A percentile compares a stretch with the other conserved stretches of the same genome.
These are phyloP conservation scores for Cephalopachus bancanus DNA, from an alignment of 2,797 vertebrate species.

Conservation along the genomic window DNA sequence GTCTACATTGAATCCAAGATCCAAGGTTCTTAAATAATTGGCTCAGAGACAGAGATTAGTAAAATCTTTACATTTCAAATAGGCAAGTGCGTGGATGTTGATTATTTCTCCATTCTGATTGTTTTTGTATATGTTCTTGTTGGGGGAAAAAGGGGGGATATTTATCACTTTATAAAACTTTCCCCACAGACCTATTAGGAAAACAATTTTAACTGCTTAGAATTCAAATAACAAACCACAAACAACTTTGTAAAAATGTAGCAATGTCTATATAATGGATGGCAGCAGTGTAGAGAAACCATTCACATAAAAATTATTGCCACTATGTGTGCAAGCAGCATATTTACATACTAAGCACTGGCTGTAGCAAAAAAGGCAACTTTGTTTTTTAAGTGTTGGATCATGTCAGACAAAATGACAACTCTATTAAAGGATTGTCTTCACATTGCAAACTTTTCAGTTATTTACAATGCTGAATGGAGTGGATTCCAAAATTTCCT, in stretches of 20 bases:
- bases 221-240: not conserved
- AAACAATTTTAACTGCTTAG: not conserved
- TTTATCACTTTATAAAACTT: slow-evolving; percentile 35
- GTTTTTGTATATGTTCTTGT: slow-evolving; percentile 2
- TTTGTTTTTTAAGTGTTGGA: not conserved
- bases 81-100: not conserved
- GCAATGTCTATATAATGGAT: not conserved
- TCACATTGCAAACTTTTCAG: not conserved
- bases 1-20: not conserved
- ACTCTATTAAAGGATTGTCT: slow-evolving; percentile 39
- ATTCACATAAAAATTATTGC: not conserved
- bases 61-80: not conserved
- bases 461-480: not conserved
- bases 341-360: not conserved
- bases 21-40: not conserved
- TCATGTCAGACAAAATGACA: not conserved
- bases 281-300: slow-evolving; percentile 19
- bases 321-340: not conserved
- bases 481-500: not conserved
- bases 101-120: not conserved
- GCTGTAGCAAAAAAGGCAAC: not conserved
- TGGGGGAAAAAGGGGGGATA: not conserved
- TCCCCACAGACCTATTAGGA: not conserved
- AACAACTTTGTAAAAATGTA: slow-evolving; percentile 51
- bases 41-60: not conserved